Percentiles rank a stretch among this genome's conserved stretches.
phyloP scores from a whole-genome alignment of 2,113 vertebrate species.

The Vidua macroura region DNA sequence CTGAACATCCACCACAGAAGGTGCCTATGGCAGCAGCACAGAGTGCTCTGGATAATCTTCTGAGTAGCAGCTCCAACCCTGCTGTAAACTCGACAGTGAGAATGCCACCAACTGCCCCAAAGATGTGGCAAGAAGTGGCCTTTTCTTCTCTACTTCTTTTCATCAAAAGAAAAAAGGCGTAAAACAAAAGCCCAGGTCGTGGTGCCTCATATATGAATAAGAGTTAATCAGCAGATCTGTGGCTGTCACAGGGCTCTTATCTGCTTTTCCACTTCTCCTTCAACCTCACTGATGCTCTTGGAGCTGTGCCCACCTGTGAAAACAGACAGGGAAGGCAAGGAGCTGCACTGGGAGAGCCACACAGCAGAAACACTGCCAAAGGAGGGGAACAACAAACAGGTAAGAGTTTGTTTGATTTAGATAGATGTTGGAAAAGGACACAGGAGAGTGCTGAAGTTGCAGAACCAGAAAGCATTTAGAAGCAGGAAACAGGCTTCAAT shows the following conservation, averaged over 20 bases:
- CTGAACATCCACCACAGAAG: background rate
- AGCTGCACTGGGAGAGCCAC: background rate
- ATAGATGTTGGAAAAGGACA: background rate
- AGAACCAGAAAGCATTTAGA: background rate
- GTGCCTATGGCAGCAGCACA: background rate
- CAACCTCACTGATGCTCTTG: background rate
- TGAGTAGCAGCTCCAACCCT: background rate
- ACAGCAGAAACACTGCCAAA: background rate
- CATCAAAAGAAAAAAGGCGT: background rate
- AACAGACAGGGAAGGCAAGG: background rate
- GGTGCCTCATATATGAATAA: background rate
- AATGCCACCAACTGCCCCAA: background rate
- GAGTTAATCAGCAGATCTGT: background rate
- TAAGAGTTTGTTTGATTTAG: background rate
- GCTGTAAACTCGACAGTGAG: background rate
- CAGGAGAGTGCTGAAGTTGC: background rate
- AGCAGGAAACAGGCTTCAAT: background rate
- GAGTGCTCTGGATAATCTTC: background rate
- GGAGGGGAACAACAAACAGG: background rate
- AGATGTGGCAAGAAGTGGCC: background rate
- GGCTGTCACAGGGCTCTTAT: background rate
- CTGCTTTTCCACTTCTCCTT: background rate
- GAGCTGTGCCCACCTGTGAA: background rate
- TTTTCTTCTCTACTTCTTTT: background rate
- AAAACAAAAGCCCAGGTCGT: background rate